phyloP scores from a whole-genome alignment of 2,888 invertebrate genomes.

The Holacanthella duospinosa region DNA sequence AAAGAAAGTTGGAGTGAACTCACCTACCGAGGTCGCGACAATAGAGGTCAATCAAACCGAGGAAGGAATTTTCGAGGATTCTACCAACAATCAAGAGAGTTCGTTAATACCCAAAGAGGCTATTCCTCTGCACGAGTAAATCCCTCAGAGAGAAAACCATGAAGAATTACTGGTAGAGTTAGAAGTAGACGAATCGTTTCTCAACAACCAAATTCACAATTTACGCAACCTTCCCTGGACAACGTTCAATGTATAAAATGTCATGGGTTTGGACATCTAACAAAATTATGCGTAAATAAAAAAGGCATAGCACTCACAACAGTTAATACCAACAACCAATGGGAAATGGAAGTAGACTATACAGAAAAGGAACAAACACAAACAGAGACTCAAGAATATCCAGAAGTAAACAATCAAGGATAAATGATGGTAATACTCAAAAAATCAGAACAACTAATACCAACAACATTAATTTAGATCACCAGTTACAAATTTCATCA shows the following conservation, averaged over 20 bases:
- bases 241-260: no score
- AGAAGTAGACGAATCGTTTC: no score
- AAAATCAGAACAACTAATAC: background rate
- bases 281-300: background rate
- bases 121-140: no score
- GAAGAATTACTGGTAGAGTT: no score
- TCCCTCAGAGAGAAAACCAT: no score
- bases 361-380: background rate
- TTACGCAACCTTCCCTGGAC: no score
- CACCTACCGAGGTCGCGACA: background rate
- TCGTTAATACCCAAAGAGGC: no score
- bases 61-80: background rate
- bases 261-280: background rate
- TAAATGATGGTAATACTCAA: background rate
- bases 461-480: background rate
- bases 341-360: background rate
- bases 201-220: no score
- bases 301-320: background rate
- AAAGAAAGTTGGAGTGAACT: no score
- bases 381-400: no score
- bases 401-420: background rate
- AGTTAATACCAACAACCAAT: no score
- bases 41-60: background rate
- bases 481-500: background rate
- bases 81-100: no score